Conservation (phyloP, 2,113 vertebrate genomes). For the Limanda limanda region DNA sequence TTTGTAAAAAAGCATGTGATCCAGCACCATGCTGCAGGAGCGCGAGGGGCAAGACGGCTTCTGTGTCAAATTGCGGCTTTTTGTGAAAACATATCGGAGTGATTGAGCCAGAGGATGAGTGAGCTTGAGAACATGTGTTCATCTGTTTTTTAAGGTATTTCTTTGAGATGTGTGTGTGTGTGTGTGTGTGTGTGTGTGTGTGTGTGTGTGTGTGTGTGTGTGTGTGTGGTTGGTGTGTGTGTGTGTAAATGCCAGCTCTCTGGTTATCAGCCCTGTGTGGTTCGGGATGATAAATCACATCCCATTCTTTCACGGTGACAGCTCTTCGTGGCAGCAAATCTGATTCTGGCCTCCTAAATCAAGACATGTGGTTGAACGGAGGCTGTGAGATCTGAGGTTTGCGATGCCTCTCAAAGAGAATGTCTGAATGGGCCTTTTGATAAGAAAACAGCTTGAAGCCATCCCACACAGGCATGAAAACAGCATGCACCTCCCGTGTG, state of each 20-base stretch:
- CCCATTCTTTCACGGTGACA: slow-evolving; percentile 72
- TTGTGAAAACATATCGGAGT: slow-evolving; percentile 52
- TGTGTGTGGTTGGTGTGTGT: slow-evolving; percentile 1
- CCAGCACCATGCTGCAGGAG: slow-evolving; percentile 65
- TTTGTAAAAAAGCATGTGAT: slow-evolving; percentile 74
- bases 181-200: slow-evolving; percentile 11
- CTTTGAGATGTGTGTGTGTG: slow-evolving; percentile 45
- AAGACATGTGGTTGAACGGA: slow-evolving; percentile 79
- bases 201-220: slow-evolving; percentile 26
- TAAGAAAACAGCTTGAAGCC: slow-evolving; percentile 84
- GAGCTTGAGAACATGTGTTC: slow-evolving; percentile 58
- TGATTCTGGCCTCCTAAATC: slow-evolving; percentile 80
- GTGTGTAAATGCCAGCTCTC: slow-evolving; percentile 43
- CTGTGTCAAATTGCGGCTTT: slow-evolving; percentile 47
- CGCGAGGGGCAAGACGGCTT: slow-evolving; percentile 51
- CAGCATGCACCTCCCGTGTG: slow-evolving; percentile 81
- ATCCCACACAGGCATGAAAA: slow-evolving; percentile 83
- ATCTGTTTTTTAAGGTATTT: slow-evolving; percentile 60
- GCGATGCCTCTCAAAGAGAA: slow-evolving; percentile 78
- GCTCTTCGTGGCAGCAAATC: slow-evolving; percentile 76
- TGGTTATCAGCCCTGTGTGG: slow-evolving; percentile 68
- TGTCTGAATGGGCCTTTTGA: slow-evolving; percentile 82
- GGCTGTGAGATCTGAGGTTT: slow-evolving; percentile 80
- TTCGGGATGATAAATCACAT: slow-evolving; percentile 72
- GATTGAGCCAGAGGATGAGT: slow-evolving; percentile 56